Evolutionary conservation across 64 coral and sea anemone genomes (phyloP).

Genomic region (Montipora foliosa): DNA sequence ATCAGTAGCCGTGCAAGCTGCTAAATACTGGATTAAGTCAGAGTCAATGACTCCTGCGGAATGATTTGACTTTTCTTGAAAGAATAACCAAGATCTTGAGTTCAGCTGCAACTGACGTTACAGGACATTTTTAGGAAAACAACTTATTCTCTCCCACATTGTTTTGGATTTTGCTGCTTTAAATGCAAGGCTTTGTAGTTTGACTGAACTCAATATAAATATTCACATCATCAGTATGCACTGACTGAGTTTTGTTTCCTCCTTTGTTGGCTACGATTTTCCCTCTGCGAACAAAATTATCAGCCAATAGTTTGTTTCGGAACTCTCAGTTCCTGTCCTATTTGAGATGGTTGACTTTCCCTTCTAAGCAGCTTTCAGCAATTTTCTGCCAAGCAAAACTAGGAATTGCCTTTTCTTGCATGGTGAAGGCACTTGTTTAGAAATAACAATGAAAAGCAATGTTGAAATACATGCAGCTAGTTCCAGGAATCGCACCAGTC

Average conservation of each 20-base stretch:
- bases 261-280: background rate
- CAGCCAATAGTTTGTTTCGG: background rate
- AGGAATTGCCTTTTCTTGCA: background rate
- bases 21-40: background rate
- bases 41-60: background rate
- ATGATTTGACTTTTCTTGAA: background rate
- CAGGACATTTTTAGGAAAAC: slow-evolving; percentile 19
- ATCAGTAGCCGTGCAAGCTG: background rate
- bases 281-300: background rate
- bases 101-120: background rate
- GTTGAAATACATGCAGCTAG: background rate
- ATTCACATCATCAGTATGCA: background rate
- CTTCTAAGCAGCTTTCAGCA: background rate
- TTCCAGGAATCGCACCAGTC: no score
- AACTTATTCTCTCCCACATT: background rate
- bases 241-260: slow-evolving; percentile 2
- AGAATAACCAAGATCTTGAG: background rate
- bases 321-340: background rate
- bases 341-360: background rate
- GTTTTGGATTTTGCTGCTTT: background rate
- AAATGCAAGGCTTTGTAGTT: no score
- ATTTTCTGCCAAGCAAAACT: background rate
- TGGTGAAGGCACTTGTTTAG: background rate
- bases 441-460: background rate
- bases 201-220: background rate